Evolutionary conservation across 2,113 vertebrate genomes (phyloP).

Genomic region (Cacatua alba): DNA sequence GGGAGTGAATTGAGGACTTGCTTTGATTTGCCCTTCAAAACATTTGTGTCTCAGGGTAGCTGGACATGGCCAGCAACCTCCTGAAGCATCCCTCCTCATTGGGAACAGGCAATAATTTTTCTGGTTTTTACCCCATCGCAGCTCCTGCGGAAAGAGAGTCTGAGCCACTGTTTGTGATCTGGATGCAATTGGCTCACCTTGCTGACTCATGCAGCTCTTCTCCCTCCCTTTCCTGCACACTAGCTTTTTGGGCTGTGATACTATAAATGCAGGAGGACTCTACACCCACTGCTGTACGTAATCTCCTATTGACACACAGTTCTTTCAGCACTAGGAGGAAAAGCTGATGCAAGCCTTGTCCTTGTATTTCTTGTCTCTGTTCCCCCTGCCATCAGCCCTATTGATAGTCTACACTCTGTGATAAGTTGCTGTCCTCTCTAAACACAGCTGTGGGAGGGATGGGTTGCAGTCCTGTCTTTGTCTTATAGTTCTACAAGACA

Average conservation of each 20-base stretch:
- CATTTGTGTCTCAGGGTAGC: not conserved
- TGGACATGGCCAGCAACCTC: not conserved
- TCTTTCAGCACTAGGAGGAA: not conserved
- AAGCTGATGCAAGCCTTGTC: not conserved
- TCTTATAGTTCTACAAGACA: not conserved
- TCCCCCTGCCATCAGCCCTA: not conserved
- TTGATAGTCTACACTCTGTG: not conserved
- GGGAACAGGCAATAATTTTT: not conserved
- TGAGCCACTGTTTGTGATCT: not conserved
- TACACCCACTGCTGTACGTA: not conserved
- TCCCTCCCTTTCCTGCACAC: not conserved
- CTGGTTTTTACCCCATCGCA: accelerated
- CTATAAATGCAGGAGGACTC: not conserved
- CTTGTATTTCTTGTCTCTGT: not conserved
- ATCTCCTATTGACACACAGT: accelerated
- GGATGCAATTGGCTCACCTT: not conserved
- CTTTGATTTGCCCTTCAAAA: not conserved
- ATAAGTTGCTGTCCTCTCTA: not conserved
- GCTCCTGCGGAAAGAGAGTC: not conserved
- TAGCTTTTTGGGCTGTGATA: not conserved
- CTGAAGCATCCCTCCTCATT: not conserved
- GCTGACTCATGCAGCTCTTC: not conserved
- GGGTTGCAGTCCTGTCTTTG: not conserved
- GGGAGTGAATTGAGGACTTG: not conserved
- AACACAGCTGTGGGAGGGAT: not conserved